Evolutionary conservation across 2,797 vertebrate species (phyloP), one percentile per base, ranked within the genome.

Genomic region (Molossus alvarezi): DNA sequence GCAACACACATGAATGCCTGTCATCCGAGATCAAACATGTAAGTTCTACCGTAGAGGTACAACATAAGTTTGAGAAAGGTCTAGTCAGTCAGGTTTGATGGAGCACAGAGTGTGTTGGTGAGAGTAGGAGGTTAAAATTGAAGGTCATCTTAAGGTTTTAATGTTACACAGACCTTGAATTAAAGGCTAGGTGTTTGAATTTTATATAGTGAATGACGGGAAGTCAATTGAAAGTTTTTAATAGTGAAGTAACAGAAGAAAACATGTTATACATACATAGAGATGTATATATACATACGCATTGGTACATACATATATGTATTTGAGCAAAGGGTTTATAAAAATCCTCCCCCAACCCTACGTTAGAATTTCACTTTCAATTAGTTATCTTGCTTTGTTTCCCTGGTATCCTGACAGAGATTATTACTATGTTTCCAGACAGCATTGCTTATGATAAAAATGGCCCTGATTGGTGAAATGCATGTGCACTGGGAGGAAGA

Each of bases 191-290:
- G 20, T 37, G 13, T 64, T 84, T 92, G 84, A 83, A 67, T 37
- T 88, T 77, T 80, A 37, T 85, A 65, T 65, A 90, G 14, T 93
- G 27, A 25, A 69, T 86, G 27, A 60, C 53, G 27, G 65, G 41
- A 86, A 75, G 33, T 81, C 45, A 76, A 60, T 45, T 95, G 27
- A 72, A 80, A 55, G 12, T 90, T 90, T 88, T 88, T 82, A 88
- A 83, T 25, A 65, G 62, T 83, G 23, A 23, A 84, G 4, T 76
- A 62, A 67, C 41, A 60, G 60, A 51, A 58, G 55, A 77, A 69
- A 85, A 48, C 62, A 9, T 29, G 11, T 67, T 67, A 14, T 41
- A 27, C 4, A 14, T 21, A 65, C 13, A 41, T 18, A 27, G 12
- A 37, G 15, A 77, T 27, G 14, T 53, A 41, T 25, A 67, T 25